Conservation (phyloP, 2,113 vertebrate genomes). For the Electrona antarctica region DNA sequence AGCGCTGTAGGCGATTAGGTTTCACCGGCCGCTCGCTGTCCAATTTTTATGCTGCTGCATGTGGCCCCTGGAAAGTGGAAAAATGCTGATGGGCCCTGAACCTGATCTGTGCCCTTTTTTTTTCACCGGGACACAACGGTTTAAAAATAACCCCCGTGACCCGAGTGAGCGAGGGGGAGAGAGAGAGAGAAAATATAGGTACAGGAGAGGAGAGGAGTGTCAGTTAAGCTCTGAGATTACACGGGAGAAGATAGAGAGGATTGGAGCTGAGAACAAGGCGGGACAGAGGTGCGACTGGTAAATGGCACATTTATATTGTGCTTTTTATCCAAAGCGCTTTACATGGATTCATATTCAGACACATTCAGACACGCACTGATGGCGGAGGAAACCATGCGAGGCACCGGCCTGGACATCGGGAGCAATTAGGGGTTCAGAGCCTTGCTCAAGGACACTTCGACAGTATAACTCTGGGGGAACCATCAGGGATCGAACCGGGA, state of each 20-base stretch:
- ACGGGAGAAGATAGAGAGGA: background rate
- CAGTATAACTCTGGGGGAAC: too few relatives aligned
- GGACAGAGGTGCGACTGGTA: background rate
- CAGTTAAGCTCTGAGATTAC: background rate
- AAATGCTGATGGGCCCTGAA: constrained; percentile 76
- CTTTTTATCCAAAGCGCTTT: too few relatives aligned
- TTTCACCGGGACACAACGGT: constrained; percentile 57
- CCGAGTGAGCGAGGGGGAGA: constrained; percentile 23
- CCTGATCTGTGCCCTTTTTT: constrained; percentile 70
- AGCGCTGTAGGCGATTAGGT: too few relatives aligned
- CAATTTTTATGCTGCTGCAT: constrained; percentile 65
- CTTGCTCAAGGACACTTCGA: too few relatives aligned
- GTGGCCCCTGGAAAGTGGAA: constrained; percentile 67
- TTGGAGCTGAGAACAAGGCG: background rate
- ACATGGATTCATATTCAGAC: too few relatives aligned
- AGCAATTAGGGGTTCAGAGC: too few relatives aligned
- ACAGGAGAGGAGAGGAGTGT: background rate
- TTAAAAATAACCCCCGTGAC: constrained; percentile 71
- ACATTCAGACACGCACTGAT: too few relatives aligned
- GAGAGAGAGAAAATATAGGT: constrained; percentile 1
- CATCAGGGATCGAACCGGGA: too few relatives aligned
- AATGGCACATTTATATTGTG: too few relatives aligned
- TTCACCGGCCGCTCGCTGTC: constrained; percentile 21
- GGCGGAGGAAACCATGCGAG: too few relatives aligned
- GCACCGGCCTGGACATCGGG: too few relatives aligned